Evolutionary conservation across 2,888 invertebrate genomes (phyloP).

Genomic region (Perizoma flavofasciatum): DNA sequence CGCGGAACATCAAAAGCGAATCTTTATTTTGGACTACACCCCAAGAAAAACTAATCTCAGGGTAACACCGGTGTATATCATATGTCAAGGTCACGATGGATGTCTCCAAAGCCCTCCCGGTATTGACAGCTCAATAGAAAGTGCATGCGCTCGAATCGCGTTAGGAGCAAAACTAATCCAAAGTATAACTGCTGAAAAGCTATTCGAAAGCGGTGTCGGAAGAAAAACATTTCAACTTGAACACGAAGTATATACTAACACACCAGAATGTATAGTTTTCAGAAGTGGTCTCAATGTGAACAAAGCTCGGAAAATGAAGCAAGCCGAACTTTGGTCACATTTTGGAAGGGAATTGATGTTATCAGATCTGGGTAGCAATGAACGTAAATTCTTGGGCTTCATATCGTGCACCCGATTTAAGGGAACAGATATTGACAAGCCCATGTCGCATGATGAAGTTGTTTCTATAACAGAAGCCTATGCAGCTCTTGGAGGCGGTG

Average conservation of each 20-base stretch:
- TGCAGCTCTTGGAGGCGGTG: slow-evolving; percentile 96
- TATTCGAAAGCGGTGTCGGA: slow-evolving; percentile 90
- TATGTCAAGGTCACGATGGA: slow-evolving; percentile 91
- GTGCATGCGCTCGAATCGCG: slow-evolving; percentile 90
- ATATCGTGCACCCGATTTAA: slow-evolving; percentile 93
- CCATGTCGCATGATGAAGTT: slow-evolving; percentile 87
- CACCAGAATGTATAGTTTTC: slow-evolving; percentile 88
- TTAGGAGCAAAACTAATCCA: slow-evolving; percentile 92
- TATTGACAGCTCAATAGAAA: slow-evolving; percentile 86
- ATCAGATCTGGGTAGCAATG: slow-evolving; percentile 84
- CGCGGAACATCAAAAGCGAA: slow-evolving; percentile 69
- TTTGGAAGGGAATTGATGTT: slow-evolving; percentile 94
- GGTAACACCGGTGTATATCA: slow-evolving; percentile 92
- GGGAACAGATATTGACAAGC: slow-evolving; percentile 84
- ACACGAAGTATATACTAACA: slow-evolving; percentile 82
- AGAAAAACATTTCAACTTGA: slow-evolving; percentile 93
- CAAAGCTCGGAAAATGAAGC: slow-evolving; percentile 88
- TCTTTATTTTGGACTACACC: slow-evolving; percentile 81
- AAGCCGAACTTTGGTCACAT: slow-evolving; percentile 92
- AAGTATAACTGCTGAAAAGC: slow-evolving; percentile 93
- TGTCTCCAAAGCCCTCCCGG: slow-evolving; percentile 88
- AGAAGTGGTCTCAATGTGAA: slow-evolving; percentile 87
- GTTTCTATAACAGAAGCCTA: slow-evolving; percentile 89
- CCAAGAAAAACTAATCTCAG: slow-evolving; percentile 84
- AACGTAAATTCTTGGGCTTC: slow-evolving; percentile 94